Evolutionary conservation across 2,113 vertebrate genomes (phyloP).

Genomic region (Carassius gibelio): DNA sequence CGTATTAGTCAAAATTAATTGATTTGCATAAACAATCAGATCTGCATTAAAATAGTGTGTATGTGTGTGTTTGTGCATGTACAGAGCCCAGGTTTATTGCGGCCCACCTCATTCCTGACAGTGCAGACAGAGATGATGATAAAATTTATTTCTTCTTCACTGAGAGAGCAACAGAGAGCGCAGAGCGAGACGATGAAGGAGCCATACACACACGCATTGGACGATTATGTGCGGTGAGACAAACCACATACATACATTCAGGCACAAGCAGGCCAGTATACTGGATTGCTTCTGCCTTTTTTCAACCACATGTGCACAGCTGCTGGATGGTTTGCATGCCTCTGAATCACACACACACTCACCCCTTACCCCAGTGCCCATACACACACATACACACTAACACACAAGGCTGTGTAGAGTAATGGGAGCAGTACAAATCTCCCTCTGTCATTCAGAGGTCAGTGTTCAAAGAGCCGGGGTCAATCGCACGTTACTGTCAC

Average conservation of each 20-base stretch:
- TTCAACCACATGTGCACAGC: conserved; percentile 51
- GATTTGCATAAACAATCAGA: background rate
- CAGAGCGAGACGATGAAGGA: conserved; percentile 78
- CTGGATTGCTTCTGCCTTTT: conserved; percentile 33
- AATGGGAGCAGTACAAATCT: conserved; percentile 2
- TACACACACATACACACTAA: conserved; percentile 38
- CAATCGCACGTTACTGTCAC: conserved; percentile 23
- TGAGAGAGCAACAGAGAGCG: conserved; percentile 81
- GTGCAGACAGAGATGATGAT: conserved; percentile 84
- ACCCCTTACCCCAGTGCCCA: background rate
- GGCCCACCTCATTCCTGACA: conserved; percentile 87
- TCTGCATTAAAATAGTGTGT: conserved; percentile 8
- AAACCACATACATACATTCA: conserved; percentile 20
- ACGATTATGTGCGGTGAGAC: conserved; percentile 88
- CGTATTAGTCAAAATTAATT: background rate
- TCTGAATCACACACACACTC: conserved; percentile 1
- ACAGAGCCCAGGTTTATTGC: conserved; percentile 89
- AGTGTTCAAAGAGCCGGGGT: conserved; percentile 35
- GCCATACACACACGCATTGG: conserved; percentile 86
- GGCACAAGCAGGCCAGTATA: conserved; percentile 45
- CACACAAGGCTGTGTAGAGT: conserved; percentile 21
- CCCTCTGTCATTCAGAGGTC: conserved; percentile 43
- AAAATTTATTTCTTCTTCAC: conserved; percentile 98
- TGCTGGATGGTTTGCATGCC: conserved; percentile 52
- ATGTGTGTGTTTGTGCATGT: conserved; percentile 24